These are phyloP conservation scores for Indri indri DNA, from an alignment of 2,113 vertebrate species.

Conservation along the genomic window DNA sequence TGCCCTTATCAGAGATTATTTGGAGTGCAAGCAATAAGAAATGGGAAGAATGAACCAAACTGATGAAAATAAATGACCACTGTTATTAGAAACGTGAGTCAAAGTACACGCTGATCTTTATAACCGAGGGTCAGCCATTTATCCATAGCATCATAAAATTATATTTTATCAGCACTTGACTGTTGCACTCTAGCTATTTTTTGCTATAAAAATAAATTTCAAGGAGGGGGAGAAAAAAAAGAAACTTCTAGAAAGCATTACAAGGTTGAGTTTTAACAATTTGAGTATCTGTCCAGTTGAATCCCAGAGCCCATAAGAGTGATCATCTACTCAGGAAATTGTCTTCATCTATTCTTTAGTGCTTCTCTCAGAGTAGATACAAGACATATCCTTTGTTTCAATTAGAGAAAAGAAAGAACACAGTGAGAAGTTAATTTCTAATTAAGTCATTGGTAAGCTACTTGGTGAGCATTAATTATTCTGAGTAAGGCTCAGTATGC, in stretches of 20 bases:
- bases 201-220: not conserved
- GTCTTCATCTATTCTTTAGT: not conserved
- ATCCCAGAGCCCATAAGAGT: not conserved
- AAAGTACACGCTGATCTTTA: not conserved
- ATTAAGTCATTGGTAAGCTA: conserved; percentile 26
- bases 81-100: not conserved
- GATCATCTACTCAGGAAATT: not conserved
- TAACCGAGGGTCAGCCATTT: not conserved
- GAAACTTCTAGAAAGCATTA: conserved; percentile 5
- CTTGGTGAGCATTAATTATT: not conserved
- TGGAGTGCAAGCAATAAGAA: not conserved
- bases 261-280: not conserved
- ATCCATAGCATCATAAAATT: not conserved
- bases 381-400: not conserved
- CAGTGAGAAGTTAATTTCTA: conserved; percentile 19
- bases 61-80: not conserved
- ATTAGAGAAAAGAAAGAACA: not conserved
- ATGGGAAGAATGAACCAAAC: not conserved
- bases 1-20: not conserved
- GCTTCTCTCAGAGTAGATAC: not conserved
- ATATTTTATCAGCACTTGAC: not conserved
- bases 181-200: not conserved
- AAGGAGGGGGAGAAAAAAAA: not conserved
- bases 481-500: not conserved
- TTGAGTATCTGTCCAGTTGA: not conserved